Evolutionary conservation across 2,888 invertebrate genomes (phyloP), one percentile per base, ranked within the genome.

Genomic region (Tenthredo mesomela): DNA sequence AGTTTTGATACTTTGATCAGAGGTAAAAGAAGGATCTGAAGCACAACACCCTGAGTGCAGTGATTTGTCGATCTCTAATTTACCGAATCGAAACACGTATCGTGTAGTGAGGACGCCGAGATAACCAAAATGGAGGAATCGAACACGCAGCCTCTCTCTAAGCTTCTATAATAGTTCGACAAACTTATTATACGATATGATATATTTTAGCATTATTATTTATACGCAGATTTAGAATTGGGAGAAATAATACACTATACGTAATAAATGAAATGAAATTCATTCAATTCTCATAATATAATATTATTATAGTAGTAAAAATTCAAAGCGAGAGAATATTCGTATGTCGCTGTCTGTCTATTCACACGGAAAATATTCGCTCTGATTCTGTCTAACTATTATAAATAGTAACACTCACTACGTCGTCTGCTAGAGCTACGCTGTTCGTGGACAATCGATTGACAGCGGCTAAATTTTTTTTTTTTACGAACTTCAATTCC

Each of bases 101-200:
- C n/a, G n/a, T n/a, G n/a, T n/a, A n/a, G n/a, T 12, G 61, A 12
- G 25, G 61, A 25, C 61, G 61, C 61, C 61, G 12, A 61, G 21
- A 61, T 61, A 61, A 54, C 21, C 61, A 70, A 70, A 70, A 70
- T 70, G 70, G 70, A 70, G 70, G 70, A 70, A 37, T 25, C 61
- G 61, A 25, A 61, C 61, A 61, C 10, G 7, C 21, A 61, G 12
- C 61, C 61, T 61, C 61, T 54, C 18, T 54, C n/a, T n/a, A n/a
- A n/a, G n/a, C n/a, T n/a, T n/a, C n/a, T n/a, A n/a, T n/a, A n/a
- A n/a, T n/a, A 54, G 7, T 54, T 54, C 54, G n/a, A 54, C 7
- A n/a, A 54, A 7, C n/a, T n/a, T n/a, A 54, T 54, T 54, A n/a
- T 54, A n/a, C n/a, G 1, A 2, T 18, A 7, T n/a, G 6, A 54